Evolutionary conservation across 1,140 invertebrate species (phyloP), one percentile per base, ranked within the genome.

Genomic region (Portunus trituberculatus): DNA sequence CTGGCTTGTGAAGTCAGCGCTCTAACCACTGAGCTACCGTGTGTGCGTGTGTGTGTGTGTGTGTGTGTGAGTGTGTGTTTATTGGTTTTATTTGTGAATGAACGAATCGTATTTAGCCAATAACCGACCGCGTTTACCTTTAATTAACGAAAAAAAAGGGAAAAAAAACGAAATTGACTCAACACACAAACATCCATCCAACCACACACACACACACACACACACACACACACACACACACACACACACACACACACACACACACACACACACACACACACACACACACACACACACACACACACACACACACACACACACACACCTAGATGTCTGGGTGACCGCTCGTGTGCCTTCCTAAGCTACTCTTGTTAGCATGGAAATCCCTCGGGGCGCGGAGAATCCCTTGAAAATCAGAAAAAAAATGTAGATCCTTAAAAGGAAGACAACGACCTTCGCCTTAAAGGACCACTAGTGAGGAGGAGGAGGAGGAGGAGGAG

Each of bases 221-320:
- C 59, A 76, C 59, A 76, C 59, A 76, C 67, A 76, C 67, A 76
- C 67, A 76, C n/a, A 76, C 67, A 32, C 84, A 32, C 39, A 31
- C 39, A 87, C 16, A 32, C 28, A 46, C 84, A 32, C 28, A 32
- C n/a, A 39, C 86, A 29, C 86, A 29, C 31, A 88, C 86, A 88
- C 86, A 88, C 86, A 88, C 86, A 88, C 86, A 32, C 86, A 88
- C 86, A 88, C 86, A 88, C 86, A 88, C 86, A 88, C 86, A 88
- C 86, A 88, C 86, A 88, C 86, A 88, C 86, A 88, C 86, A 88
- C 86, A 88, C 86, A 88, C 86, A 88, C 86, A 88, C 86, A 88
- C 86, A 88, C 86, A 88, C 86, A 32, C 31, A 31, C 86, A 88
- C 86, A 88, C 31, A 89, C 87, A 28, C 29, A 32, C 84, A 32